Evolutionary conservation across 1,140 invertebrate genomes (phyloP).

Genomic region (Listronotus oregonensis): DNA sequence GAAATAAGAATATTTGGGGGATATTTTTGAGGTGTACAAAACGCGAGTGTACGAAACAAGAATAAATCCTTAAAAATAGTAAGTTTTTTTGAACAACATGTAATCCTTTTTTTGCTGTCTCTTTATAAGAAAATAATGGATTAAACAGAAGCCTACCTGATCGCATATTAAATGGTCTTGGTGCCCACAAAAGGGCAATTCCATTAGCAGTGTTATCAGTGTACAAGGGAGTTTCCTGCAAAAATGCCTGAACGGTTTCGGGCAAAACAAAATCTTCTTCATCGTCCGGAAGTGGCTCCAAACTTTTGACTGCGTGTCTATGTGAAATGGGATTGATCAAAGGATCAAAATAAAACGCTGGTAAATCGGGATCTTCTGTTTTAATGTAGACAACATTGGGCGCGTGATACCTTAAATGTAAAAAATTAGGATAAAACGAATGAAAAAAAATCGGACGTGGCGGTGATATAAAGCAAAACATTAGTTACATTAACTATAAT

Average conservation of each 20-base stretch:
- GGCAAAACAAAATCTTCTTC: constrained; percentile 94
- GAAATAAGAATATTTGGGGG: too few relatives aligned
- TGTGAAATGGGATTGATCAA: constrained; percentile 99
- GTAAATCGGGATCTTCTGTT: constrained; percentile 99
- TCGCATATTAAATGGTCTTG: constrained; percentile 94
- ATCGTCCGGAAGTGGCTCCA: constrained; percentile 88
- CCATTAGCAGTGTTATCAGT: constrained; percentile 99
- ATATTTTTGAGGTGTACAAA: too few relatives aligned
- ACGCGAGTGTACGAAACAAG: too few relatives aligned
- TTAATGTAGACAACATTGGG: constrained; percentile 99
- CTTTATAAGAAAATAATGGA: constrained; percentile 1
- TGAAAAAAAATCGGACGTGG: too few relatives aligned
- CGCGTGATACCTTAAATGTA: constrained; percentile 93
- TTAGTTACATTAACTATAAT: too few relatives aligned
- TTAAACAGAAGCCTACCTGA: constrained; percentile 63
- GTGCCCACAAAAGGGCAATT: constrained; percentile 97
- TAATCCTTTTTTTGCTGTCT: background rate
- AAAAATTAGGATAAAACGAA: too few relatives aligned
- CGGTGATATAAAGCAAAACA: too few relatives aligned
- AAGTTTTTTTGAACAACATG: background rate
- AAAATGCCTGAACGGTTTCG: constrained; percentile 87
- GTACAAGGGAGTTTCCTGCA: constrained; percentile 94
- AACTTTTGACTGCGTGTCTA: constrained; percentile 83
- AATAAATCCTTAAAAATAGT: too few relatives aligned
- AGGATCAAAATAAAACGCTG: constrained; percentile 99